Evolutionary conservation across 2,113 vertebrate genomes (phyloP).

Genomic region (Chloebia gouldiae): DNA sequence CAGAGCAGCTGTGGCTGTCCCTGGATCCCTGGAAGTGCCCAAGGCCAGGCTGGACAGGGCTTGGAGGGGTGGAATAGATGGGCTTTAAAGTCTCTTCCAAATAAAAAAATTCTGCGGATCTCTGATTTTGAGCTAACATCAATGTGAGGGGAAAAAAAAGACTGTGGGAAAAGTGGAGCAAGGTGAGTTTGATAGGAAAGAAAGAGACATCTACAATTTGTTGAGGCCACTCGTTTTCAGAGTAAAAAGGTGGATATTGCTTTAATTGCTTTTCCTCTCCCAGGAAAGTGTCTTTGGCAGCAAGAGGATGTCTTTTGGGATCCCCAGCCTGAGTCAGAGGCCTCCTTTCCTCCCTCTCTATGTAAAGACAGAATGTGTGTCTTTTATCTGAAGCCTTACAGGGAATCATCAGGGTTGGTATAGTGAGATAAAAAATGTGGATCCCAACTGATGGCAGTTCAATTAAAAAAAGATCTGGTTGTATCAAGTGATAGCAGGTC

Average conservation of each 20-base stretch:
- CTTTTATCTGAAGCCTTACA: conserved; percentile 6
- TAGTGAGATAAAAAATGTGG: background rate
- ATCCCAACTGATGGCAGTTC: conserved; percentile 6
- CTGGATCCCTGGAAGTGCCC: background rate
- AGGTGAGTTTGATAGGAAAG: background rate
- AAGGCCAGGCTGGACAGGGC: accelerated
- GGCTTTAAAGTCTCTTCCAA: background rate
- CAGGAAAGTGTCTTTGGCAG: background rate
- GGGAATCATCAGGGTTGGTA: background rate
- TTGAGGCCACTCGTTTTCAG: background rate
- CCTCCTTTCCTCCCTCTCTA: background rate
- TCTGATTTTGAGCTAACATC: background rate
- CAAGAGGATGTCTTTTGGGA: background rate
- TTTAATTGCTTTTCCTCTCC: background rate
- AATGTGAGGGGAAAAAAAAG: background rate
- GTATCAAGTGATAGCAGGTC: conserved; percentile 9
- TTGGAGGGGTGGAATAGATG: background rate
- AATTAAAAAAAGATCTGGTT: conserved; percentile 24
- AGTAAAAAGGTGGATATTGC: background rate
- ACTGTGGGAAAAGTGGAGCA: background rate
- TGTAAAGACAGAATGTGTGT: background rate
- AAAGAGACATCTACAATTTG: background rate
- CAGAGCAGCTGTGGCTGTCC: background rate
- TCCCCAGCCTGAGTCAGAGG: background rate
- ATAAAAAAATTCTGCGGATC: background rate